Percentiles rank a stretch among this genome's conserved stretches.
Conservation (phyloP, 37 sponge, comb jelly and placozoan genomes). For the Diacarnus erythraeanus region DNA sequence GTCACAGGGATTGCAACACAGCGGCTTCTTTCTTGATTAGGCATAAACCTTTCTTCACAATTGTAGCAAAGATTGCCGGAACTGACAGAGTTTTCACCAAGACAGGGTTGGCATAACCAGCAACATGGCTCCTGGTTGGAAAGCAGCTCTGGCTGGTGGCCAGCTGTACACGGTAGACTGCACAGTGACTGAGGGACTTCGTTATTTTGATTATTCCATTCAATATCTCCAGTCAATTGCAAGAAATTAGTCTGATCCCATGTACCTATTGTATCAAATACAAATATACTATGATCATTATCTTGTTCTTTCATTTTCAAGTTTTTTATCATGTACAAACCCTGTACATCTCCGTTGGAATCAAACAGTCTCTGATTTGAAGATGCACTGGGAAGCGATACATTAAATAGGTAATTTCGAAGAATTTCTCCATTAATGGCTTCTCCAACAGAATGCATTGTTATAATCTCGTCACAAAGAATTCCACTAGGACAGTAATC, state of each 20-base stretch:
- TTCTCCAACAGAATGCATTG: not conserved
- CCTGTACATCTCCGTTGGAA: conserved; percentile 31
- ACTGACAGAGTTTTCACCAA: conserved; percentile 13
- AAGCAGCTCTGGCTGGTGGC: conserved; percentile 20
- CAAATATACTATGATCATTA: no score
- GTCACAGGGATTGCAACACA: conserved; percentile 34
- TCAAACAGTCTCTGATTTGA: conserved; percentile 37
- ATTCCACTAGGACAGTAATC: conserved; percentile 10
- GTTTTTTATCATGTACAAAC: conserved; percentile 40
- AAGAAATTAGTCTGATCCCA: not conserved
- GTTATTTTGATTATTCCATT: conserved; percentile 5
- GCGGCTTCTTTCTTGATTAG: conserved; percentile 25
- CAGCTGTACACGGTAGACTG: conserved; percentile 38
- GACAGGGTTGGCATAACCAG: conserved; percentile 60
- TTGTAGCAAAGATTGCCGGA: conserved; percentile 18
- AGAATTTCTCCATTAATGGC: conserved; percentile 32
- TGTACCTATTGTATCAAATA: conserved; percentile 10
- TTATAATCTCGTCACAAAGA: conserved; percentile 29
- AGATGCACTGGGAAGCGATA: conserved; percentile 10
- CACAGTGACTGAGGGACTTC: conserved; percentile 20
- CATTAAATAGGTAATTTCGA: conserved; percentile 14
- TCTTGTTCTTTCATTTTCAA: conserved; percentile 9
- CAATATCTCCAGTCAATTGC: not conserved
- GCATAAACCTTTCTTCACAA: conserved; percentile 44
- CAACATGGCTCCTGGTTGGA: conserved; percentile 38